Conservation (phyloP, 2,113 vertebrate species). For the Syngnathus floridae region DNA sequence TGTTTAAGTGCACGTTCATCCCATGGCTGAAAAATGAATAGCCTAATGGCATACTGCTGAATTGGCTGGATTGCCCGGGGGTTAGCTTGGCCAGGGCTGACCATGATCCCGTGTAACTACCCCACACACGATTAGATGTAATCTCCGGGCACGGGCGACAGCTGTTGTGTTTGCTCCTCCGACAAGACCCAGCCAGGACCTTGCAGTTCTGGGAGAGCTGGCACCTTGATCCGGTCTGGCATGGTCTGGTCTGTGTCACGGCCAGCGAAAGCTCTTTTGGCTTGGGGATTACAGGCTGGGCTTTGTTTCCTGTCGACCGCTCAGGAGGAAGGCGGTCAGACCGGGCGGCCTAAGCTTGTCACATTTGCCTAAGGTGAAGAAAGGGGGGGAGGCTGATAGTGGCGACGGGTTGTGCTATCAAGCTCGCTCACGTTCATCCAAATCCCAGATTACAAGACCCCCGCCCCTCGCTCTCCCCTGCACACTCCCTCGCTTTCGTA, state of each 20-base stretch:
- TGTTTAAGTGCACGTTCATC: neutral
- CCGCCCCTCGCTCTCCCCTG: slow-evolving; percentile 17
- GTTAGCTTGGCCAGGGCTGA: slow-evolving; percentile 39
- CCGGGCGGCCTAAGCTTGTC: slow-evolving; percentile 19
- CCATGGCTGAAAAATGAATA: slow-evolving; percentile 35
- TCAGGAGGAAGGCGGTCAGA: slow-evolving; percentile 15
- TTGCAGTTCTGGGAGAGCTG: slow-evolving; percentile 17
- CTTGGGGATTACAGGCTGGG: slow-evolving; percentile 17
- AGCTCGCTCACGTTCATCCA: slow-evolving; percentile 63
- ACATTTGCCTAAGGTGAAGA: slow-evolving; percentile 25
- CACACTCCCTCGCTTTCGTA: slow-evolving; percentile 29
- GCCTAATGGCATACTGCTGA: slow-evolving; percentile 51
- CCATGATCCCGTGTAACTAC: slow-evolving; percentile 63
- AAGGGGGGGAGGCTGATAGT: neutral
- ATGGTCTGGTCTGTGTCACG: slow-evolving; percentile 13
- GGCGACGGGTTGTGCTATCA: slow-evolving; percentile 38
- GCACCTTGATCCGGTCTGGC: slow-evolving; percentile 19
- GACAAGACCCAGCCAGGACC: slow-evolving; percentile 36
- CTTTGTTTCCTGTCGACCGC: slow-evolving; percentile 6
- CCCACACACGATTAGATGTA: slow-evolving; percentile 45
- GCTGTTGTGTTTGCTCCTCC: slow-evolving; percentile 50
- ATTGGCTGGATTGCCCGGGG: slow-evolving; percentile 55
- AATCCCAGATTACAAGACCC: slow-evolving; percentile 75
- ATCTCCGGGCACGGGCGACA: slow-evolving; percentile 53
- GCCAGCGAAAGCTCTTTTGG: slow-evolving; percentile 30